Conservation (phyloP, 2,888 invertebrate genomes). For the Hedya salicella region DNA sequence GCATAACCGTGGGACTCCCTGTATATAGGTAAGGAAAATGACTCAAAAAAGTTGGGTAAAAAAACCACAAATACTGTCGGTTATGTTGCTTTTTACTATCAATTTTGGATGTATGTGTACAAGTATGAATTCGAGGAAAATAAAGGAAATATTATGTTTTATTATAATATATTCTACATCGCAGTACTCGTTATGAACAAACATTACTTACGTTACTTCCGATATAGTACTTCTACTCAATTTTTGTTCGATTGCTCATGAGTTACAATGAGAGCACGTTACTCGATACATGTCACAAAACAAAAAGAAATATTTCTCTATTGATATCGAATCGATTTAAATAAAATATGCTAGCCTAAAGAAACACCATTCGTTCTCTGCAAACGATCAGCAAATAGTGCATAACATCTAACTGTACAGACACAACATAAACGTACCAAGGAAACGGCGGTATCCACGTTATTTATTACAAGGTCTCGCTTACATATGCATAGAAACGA, state of each 20-base stretch:
- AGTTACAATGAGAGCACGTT: constrained; percentile 72
- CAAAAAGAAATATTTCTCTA: constrained; percentile 74
- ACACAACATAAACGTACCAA: constrained; percentile 70
- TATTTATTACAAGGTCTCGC: constrained; percentile 76
- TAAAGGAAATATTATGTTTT: constrained; percentile 82
- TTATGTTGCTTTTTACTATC: constrained; percentile 85
- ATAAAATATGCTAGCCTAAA: constrained; percentile 81
- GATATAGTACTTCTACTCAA: constrained; percentile 80
- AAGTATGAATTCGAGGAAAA: constrained; percentile 84
- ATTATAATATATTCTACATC: constrained; percentile 81
- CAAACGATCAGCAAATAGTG: constrained; percentile 75
- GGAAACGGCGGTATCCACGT: constrained; percentile 69
- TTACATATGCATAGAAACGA: constrained; percentile 76
- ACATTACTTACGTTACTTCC: constrained; percentile 82
- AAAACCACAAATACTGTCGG: constrained; percentile 77
- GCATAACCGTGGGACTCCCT: no score
- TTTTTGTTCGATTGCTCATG: constrained; percentile 79
- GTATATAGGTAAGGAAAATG: constrained; percentile 48
- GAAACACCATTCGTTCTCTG: constrained; percentile 75
- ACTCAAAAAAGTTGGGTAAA: constrained; percentile 64
- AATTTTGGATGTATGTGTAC: constrained; percentile 85
- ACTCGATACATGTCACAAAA: constrained; percentile 71
- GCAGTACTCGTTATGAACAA: constrained; percentile 83
- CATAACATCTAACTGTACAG: constrained; percentile 82
- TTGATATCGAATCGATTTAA: constrained; percentile 81